These are phyloP conservation scores for Telmatochromis bifrenatus DNA, from an alignment of 2,113 vertebrate genomes.

Conservation along the genomic window DNA sequence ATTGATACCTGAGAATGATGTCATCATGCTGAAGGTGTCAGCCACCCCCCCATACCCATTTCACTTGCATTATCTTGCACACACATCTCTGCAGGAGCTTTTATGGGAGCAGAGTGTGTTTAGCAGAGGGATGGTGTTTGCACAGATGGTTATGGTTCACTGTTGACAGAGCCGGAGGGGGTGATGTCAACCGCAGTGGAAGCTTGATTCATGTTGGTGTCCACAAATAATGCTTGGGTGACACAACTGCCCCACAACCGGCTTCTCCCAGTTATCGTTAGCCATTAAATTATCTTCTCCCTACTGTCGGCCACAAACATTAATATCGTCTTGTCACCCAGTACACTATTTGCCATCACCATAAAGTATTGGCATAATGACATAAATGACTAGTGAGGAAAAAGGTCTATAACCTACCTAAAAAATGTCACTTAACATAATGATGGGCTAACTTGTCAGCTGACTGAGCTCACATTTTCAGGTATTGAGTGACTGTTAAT, in stretches of 20 bases:
- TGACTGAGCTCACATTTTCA: not conserved
- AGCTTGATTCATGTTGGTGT: not conserved
- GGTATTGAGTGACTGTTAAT: not conserved
- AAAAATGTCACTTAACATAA: not conserved
- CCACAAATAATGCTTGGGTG: not conserved
- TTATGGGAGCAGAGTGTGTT: not conserved
- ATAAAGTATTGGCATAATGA: not conserved
- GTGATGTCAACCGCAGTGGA: slow-evolving; percentile 30
- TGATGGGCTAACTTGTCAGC: not conserved
- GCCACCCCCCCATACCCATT: not conserved
- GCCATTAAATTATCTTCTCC: not conserved
- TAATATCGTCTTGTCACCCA: not conserved
- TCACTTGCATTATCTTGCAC: not conserved
- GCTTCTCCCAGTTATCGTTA: not conserved
- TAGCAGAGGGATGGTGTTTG: slow-evolving; percentile 8
- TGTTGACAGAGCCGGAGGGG: slow-evolving; percentile 7
- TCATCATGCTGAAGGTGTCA: slow-evolving; percentile 63
- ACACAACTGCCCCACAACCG: not conserved
- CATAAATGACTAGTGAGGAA: not conserved
- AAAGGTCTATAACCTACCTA: not conserved
- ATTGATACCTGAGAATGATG: slow-evolving; percentile 69
- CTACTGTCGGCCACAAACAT: not conserved
- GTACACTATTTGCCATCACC: not conserved
- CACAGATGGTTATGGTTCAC: slow-evolving; percentile 36
- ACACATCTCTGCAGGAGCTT: not conserved